Base-by-base conservation (phyloP, 2,113 vertebrate genomes). In the Anoplopoma fimbria region DNA sequence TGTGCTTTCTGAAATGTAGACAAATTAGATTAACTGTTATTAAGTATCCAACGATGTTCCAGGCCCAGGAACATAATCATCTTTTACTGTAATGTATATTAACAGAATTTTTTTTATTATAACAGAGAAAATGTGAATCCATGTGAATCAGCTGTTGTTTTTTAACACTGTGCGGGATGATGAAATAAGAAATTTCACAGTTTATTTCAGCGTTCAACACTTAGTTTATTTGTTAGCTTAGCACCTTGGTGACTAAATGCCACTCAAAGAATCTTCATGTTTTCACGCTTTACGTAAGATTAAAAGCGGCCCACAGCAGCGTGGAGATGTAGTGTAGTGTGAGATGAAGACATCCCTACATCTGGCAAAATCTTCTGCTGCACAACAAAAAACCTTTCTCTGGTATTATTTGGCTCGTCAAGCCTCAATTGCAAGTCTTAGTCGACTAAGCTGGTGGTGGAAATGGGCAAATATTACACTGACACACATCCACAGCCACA, bases 351-450 rank as follows among this genome's bases (percentile, higher is more conserved):
- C 61, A 69, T 60, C 63, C 67, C 63, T 68, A n/a, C 60, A 45
- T 83, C 60, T 84, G 69, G 14, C 63, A 33, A 86, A 27, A 84
- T 40, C 71, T 70, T 82, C 55, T 45, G 70, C 57, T 77, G 47
- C 25, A 9, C n/a, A 8, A 65, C 49, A 80, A 49, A 60, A 23
- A 60, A 33, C 29, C 19, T 23, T 68, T 70, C 53, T 84, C 75
- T 71, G 29, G 84, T 47, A 79, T 88, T 75, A 75, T 84, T 82
- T 83, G 74, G 53, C 69, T 79, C 72, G 53, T 79, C 77, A 79
- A 69, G 81, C 72, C 72, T 90, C 82, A 77, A 82, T 89, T 83
- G 74, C 75, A 84, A 84, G 72, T 83, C 79, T 74, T 73, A 78
- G 74, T 63, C 68, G 31, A 87, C 69, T 84, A 84, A 86, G 86